Evolutionary conservation across 2,113 vertebrate genomes (phyloP).

Genomic region (Oreochromis tanganicae): DNA sequence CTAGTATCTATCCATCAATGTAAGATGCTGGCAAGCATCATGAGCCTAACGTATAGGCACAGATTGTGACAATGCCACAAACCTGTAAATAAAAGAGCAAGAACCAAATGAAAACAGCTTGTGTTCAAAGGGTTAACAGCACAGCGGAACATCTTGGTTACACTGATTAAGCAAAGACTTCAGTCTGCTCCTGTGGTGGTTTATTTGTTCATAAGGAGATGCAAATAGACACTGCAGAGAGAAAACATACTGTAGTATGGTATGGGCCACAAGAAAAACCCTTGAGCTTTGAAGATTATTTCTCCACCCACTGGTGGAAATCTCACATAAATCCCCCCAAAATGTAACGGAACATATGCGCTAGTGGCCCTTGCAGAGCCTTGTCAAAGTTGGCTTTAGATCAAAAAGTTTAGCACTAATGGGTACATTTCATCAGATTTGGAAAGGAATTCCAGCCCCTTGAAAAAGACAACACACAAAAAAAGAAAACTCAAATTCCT

Average conservation of each 20-base stretch:
- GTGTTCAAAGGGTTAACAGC: background rate
- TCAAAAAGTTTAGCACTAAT: background rate
- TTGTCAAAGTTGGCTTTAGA: background rate
- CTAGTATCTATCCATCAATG: background rate
- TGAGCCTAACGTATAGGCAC: background rate
- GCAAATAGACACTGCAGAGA: background rate
- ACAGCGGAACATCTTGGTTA: background rate
- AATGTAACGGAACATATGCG: background rate
- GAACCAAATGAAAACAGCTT: background rate
- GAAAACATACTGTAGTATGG: background rate
- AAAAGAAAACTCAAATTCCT: background rate
- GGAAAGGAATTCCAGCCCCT: background rate
- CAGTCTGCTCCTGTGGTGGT: background rate
- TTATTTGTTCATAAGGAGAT: conserved; percentile 27
- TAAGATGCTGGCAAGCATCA: background rate
- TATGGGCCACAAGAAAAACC: conserved; percentile 9
- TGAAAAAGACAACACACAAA: background rate
- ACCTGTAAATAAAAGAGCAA: background rate
- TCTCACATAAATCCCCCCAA: background rate
- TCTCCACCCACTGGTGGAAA: conserved; percentile 20
- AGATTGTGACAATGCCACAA: background rate
- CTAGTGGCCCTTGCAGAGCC: background rate
- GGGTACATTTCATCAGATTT: background rate
- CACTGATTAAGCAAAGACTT: background rate
- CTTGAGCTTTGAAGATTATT: background rate